Percentiles rank a stretch among this genome's conserved stretches.
These are phyloP conservation scores for Bubo bubo DNA, from an alignment of 2,113 vertebrate genomes.

Conservation along the genomic window DNA sequence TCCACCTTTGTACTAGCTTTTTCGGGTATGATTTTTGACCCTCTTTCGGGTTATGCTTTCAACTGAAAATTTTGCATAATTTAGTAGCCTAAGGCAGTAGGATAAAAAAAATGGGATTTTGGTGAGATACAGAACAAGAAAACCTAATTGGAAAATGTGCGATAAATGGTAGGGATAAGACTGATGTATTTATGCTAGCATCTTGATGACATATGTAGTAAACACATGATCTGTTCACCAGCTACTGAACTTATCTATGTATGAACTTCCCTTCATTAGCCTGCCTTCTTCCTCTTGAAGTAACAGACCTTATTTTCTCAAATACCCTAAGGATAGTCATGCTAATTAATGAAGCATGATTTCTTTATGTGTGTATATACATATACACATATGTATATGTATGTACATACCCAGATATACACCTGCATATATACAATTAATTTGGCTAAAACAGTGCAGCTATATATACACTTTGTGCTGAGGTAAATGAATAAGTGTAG, in stretches of 20 bases:
- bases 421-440: background rate
- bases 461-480: background rate
- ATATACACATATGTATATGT: accelerated
- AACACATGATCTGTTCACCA: background rate
- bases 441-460: background rate
- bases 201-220: background rate
- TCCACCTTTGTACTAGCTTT: background rate
- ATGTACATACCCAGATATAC: background rate
- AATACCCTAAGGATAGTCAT: background rate
- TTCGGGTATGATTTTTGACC: background rate
- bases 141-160: background rate
- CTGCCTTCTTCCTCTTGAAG: background rate
- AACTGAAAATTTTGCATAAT: background rate
- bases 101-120: background rate
- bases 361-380: background rate
- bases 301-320: background rate
- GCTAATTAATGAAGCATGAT: background rate
- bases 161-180: background rate
- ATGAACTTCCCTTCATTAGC: background rate
- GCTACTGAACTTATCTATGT: background rate
- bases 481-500: background rate
- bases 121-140: background rate
- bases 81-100: background rate
- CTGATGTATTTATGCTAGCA: background rate
- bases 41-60: background rate